Conservation (phyloP, 2,797 vertebrate genomes). For the Pantherophis alleghaniensis region DNA sequence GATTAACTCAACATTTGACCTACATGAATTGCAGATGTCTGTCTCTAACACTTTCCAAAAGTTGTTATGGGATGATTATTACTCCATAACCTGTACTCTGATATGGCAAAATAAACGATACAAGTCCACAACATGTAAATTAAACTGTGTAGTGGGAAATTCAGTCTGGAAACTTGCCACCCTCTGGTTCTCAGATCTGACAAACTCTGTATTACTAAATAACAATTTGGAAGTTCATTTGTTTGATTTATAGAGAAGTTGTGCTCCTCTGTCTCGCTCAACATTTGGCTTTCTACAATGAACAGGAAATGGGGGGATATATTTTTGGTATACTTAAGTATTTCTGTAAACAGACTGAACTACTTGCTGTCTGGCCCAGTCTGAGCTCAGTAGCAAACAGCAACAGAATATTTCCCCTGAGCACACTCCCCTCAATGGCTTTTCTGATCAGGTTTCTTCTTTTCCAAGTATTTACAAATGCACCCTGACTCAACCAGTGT, state of each 20-base stretch:
- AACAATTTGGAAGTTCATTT: slow-evolving; percentile 23
- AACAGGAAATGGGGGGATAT: slow-evolving; percentile 69
- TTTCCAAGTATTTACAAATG: not conserved
- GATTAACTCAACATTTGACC: not conserved
- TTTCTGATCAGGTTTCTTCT: not conserved
- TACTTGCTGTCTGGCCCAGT: slow-evolving; percentile 52
- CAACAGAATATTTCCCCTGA: slow-evolving; percentile 51
- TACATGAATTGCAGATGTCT: not conserved
- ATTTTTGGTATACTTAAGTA: slow-evolving; percentile 66
- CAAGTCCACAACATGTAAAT: not conserved
- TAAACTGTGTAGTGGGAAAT: not conserved
- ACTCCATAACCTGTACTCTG: not conserved
- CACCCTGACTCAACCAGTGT: not conserved
- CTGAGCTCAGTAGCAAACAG: slow-evolving; percentile 49
- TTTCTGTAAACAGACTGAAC: slow-evolving; percentile 69
- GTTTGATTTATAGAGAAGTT: slow-evolving; percentile 29
- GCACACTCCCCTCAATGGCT: slow-evolving; percentile 33
- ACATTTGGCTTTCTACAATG: slow-evolving; percentile 59
- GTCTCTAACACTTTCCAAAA: not conserved
- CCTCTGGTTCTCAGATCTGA: not conserved
- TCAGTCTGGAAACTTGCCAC: not conserved
- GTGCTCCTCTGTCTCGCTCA: slow-evolving; percentile 38
- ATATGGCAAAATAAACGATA: not conserved
- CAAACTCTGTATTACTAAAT: slow-evolving; percentile 9
- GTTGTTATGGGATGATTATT: not conserved